Evolutionary conservation across 2,888 invertebrate genomes (phyloP), one percentile per base, ranked within the genome.

Genomic region (Tachina lurida): DNA sequence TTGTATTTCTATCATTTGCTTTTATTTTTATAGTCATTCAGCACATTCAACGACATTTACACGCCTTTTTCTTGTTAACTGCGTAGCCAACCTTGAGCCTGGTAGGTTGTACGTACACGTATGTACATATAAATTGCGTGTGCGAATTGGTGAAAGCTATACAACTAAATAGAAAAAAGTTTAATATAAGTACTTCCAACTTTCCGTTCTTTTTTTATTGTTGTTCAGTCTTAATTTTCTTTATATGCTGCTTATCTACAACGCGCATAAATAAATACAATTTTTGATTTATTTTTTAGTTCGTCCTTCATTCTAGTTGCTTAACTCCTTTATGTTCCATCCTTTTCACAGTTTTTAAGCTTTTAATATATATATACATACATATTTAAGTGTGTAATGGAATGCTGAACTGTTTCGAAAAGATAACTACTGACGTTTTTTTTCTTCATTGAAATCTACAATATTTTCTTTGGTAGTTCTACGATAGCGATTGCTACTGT

Each of bases 281-380:
- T 80, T 83, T 86, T 76, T 86, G 86, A 83, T 86, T 86, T 83
- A 86, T 86, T 80, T 63, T n/a, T 56, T 60, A 45, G 83, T 68
- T 56, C 62, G 62, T 56, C 78, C 74, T 76, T 76, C 54, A 75
- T 62, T 79, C 17, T 15, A 56, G n/a, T 47, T 45, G 8, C 22
- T 45, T 39, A 49, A 79, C 76, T 83, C 58, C 70, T 73, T 67
- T 49, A 76, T n/a, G 1, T 49, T 49, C 0, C 12, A 41, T 41
- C 10, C 12, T 19, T 56, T 54, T n/a, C 39, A 15, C 19, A 15
- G 31, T 68, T 73, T 52, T 52, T 63, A 17, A 41, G 19, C 49
- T 3, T 43, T 62, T 41, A 65, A 49, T 49, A 13, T 4, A 15
- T 31, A 2, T 22, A 22, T 65, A 49, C 31, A 13, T 4, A 15